Percentiles rank a stretch among this genome's conserved stretches.
Evolutionary conservation across 2,113 vertebrate species (phyloP).

Genomic region (Lichenostomus cassidix): DNA sequence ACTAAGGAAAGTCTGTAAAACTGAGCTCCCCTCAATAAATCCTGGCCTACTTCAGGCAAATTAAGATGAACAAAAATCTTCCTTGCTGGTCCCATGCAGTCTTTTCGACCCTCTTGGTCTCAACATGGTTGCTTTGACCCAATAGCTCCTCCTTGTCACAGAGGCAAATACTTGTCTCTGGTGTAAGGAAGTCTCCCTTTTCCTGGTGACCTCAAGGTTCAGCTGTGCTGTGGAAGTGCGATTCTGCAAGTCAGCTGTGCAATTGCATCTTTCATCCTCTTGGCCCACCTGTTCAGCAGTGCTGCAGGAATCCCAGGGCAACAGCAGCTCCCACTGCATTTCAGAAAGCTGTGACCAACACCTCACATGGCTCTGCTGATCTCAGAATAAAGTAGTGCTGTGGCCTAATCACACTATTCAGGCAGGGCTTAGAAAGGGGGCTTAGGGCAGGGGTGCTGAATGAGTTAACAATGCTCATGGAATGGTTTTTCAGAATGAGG

Average conservation of each 20-base stretch:
- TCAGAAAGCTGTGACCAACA: background rate
- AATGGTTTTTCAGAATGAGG: background rate
- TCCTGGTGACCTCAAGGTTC: background rate
- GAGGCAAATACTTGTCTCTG: background rate
- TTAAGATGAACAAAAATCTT: background rate
- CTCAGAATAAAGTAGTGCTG: background rate
- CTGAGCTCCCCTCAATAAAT: background rate
- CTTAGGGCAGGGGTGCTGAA: background rate
- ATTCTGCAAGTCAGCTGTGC: background rate
- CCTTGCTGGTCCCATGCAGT: background rate
- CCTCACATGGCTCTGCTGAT: background rate
- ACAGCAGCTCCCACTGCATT: background rate
- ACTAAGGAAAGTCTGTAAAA: background rate
- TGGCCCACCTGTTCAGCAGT: background rate
- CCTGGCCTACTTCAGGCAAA: background rate
- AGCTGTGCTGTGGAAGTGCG: background rate
- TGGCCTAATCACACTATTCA: background rate
- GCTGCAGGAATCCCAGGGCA: background rate
- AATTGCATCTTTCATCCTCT: background rate
- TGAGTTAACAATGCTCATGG: background rate
- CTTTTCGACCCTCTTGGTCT: background rate
- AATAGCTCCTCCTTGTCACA: rapidly evolving
- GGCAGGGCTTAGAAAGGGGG: background rate
- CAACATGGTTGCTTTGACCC: background rate
- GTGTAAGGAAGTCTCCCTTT: background rate